Evolutionary conservation across 2,797 vertebrate species (phyloP).

Genomic region (Catharus ustulatus): DNA sequence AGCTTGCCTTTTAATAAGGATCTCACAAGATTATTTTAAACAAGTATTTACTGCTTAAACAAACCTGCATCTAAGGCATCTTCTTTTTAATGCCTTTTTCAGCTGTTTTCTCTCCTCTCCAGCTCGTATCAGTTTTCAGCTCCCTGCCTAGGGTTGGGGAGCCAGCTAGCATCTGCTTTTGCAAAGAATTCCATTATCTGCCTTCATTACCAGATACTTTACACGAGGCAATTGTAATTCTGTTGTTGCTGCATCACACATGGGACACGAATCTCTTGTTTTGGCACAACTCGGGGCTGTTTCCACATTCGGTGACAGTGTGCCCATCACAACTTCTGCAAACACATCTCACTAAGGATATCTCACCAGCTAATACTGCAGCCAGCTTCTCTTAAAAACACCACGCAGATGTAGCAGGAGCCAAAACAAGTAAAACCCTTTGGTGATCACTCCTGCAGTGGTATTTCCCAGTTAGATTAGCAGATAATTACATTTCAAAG

Average conservation of each 20-base stretch:
- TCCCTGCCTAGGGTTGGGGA: constrained; percentile 30
- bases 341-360: neutral
- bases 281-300: neutral
- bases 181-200: constrained; percentile 65
- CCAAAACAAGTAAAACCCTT: neutral
- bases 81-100: constrained; percentile 37
- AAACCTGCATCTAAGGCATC: constrained; percentile 11
- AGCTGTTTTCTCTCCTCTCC: constrained; percentile 26
- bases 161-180: constrained; percentile 62
- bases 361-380: neutral
- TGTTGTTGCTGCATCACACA: constrained; percentile 22
- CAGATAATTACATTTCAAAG: constrained; percentile 49
- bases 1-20: constrained; percentile 40
- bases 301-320: constrained; percentile 2
- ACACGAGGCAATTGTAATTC: constrained; percentile 61
- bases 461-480: neutral
- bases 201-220: constrained; percentile 62
- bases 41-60: constrained; percentile 59
- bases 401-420: rapidly evolving
- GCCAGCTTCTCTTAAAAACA: neutral
- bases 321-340: constrained; percentile 11
- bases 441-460: neutral
- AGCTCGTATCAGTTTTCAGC: constrained; percentile 36
- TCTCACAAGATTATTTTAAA: constrained; percentile 44
- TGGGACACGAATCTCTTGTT: neutral